A percentile compares a stretch with the other conserved stretches of the same genome.
phyloP scores from a whole-genome alignment of 2,797 vertebrate species.

The Xerus rutilus region DNA sequence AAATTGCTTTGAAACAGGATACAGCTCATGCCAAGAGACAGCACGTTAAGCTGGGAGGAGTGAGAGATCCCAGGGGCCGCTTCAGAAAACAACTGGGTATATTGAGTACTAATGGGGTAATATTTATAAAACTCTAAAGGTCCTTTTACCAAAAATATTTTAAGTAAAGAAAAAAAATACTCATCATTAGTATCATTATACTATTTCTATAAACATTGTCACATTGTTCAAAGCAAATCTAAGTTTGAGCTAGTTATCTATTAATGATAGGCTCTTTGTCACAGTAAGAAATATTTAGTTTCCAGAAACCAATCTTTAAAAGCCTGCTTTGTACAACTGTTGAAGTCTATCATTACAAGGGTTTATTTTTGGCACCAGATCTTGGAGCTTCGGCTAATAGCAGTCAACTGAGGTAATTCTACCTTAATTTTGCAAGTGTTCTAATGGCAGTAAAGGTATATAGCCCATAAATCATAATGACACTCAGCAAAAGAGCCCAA shows the following conservation, averaged over 20 bases:
- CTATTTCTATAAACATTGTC: slow-evolving; percentile 36
- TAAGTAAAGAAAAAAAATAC: slow-evolving; percentile 7
- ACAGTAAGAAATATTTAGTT: slow-evolving; percentile 59
- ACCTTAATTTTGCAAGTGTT: slow-evolving; percentile 68
- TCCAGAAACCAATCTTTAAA: slow-evolving; percentile 69
- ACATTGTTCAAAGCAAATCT: slow-evolving; percentile 47
- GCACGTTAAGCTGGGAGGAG: not conserved
- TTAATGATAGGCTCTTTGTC: slow-evolving; percentile 35
- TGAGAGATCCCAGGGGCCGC: not conserved
- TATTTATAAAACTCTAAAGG: not conserved
- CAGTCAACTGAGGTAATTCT: slow-evolving; percentile 76
- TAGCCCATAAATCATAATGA: slow-evolving; percentile 52
- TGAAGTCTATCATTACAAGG: slow-evolving; percentile 65
- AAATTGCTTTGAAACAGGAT: slow-evolving; percentile 37
- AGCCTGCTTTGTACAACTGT: slow-evolving; percentile 72
- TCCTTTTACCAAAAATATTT: slow-evolving; percentile 34
- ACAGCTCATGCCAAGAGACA: not conserved
- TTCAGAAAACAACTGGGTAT: not conserved
- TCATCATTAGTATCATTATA: not conserved
- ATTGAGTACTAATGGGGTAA: not conserved
- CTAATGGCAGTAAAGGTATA: slow-evolving; percentile 54
- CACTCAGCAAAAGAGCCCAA: not conserved
- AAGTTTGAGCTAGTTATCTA: not conserved
- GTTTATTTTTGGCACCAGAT: slow-evolving; percentile 72
- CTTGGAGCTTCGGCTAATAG: slow-evolving; percentile 59